Evolutionary conservation across 2,888 invertebrate species (phyloP).

Genomic region (Seira ritae): DNA sequence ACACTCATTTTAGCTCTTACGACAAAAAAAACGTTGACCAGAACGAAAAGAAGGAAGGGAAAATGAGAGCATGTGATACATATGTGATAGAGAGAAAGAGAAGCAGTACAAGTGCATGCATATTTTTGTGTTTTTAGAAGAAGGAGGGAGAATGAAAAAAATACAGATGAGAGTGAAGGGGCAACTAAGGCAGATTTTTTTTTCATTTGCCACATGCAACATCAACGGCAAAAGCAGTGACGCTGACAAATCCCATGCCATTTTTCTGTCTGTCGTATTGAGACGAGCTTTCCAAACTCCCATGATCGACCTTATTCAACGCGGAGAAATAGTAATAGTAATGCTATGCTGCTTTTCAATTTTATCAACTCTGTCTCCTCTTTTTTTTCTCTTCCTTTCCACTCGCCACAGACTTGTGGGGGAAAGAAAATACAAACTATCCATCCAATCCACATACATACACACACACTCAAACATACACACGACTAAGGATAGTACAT

Average conservation of each 20-base stretch:
- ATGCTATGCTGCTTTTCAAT: background rate
- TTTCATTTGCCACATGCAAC: conserved; percentile 65
- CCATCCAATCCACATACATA: background rate
- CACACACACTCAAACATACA: no score
- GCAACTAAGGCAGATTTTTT: conserved; percentile 29
- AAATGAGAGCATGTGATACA: conserved; percentile 17
- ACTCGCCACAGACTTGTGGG: background rate
- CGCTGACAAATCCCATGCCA: conserved; percentile 73
- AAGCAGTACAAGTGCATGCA: conserved; percentile 23
- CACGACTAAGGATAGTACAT: no score
- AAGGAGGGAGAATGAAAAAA: conserved; percentile 3
- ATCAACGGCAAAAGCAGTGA: conserved; percentile 69
- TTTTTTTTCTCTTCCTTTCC: background rate
- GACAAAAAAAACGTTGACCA: background rate
- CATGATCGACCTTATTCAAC: conserved; percentile 35
- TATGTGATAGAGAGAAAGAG: conserved; percentile 17
- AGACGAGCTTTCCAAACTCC: conserved; percentile 60
- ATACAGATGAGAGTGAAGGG: conserved; percentile 7
- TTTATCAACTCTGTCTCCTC: conserved; percentile 16
- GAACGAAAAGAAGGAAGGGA: conserved; percentile 9
- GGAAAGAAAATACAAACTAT: background rate
- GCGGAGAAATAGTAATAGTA: background rate
- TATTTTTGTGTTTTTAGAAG: conserved; percentile 11
- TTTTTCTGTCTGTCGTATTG: conserved; percentile 72
- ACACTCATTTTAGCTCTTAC: background rate